Conservation (phyloP, 2,113 vertebrate genomes). For the Conger conger region DNA sequence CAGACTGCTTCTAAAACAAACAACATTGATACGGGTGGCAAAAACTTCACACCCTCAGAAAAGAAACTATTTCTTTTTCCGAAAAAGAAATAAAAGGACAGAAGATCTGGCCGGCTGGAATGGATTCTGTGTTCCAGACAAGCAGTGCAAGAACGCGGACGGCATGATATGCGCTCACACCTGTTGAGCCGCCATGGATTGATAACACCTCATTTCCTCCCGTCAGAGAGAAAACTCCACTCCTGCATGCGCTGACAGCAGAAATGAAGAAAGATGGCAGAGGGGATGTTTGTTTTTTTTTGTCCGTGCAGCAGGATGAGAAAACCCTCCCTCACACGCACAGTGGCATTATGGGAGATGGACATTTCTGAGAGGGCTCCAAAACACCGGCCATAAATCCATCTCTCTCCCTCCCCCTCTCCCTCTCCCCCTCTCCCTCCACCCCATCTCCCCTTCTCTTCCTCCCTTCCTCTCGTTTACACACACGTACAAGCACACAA, state of each 20-base stretch:
- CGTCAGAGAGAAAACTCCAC: conserved; percentile 13
- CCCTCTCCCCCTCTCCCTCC: neutral
- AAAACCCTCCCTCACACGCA: too few relatives aligned
- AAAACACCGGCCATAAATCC: conserved; percentile 26
- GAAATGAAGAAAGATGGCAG: conserved; percentile 43
- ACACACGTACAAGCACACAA: too few relatives aligned
- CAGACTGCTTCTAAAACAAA: neutral
- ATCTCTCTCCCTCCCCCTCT: neutral
- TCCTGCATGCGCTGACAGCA: conserved; percentile 31
- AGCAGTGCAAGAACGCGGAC: neutral
- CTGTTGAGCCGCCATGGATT: conserved; percentile 23
- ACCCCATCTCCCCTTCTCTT: neutral
- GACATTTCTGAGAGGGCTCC: conserved; percentile 24
- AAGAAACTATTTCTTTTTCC: neutral
- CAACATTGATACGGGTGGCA: too few relatives aligned
- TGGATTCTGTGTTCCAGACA: neutral
- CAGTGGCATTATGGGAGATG: conserved; percentile 22
- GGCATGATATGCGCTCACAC: too few relatives aligned
- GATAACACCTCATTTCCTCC: conserved; percentile 37
- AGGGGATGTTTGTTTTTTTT: conserved; percentile 8
- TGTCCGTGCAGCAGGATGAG: conserved; percentile 7
- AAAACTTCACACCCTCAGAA: neutral
- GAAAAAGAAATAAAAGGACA: neutral
- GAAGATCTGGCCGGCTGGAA: neutral
- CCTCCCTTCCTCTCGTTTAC: neutral